phyloP scores from a whole-genome alignment of 2,888 invertebrate species.

The Hypena proboscidalis region DNA sequence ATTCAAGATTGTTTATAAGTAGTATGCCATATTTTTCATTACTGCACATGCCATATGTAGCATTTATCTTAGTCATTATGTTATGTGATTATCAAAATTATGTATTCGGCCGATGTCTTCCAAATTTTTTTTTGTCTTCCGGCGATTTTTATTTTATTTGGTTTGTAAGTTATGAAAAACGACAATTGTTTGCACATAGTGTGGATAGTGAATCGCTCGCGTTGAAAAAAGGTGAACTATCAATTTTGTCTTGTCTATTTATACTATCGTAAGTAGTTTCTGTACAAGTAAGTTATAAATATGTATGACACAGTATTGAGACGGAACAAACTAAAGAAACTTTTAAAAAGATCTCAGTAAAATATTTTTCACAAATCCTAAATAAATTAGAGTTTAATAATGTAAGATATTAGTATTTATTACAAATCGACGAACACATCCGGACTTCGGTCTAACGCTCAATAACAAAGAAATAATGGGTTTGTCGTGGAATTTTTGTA shows the following conservation, averaged over 20 bases:
- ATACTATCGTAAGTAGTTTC: conserved; percentile 48
- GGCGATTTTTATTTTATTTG: conserved; percentile 28
- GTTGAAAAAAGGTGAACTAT: conserved; percentile 77
- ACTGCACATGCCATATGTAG: conserved; percentile 60
- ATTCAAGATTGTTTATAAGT: conserved; percentile 8
- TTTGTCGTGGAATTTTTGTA: conserved; percentile 43
- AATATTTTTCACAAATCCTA: conserved; percentile 68
- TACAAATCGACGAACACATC: conserved; percentile 17
- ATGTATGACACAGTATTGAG: conserved; percentile 69
- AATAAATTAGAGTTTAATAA: conserved; percentile 50
- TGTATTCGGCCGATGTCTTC: conserved; percentile 62
- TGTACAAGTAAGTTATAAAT: conserved; percentile 46
- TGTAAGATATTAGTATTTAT: conserved; percentile 64
- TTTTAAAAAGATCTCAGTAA: conserved; percentile 71
- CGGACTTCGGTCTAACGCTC: conserved; percentile 37
- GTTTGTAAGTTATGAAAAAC: conserved; percentile 32
- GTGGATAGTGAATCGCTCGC: conserved; percentile 67
- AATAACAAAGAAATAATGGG: conserved; percentile 39
- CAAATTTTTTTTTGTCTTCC: conserved; percentile 52
- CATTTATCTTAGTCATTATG: conserved; percentile 54
- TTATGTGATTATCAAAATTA: conserved; percentile 33
- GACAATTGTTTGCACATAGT: conserved; percentile 69
- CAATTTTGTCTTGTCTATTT: conserved; percentile 76
- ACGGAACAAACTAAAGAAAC: conserved; percentile 71
- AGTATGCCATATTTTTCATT: conserved; percentile 38